Percentiles rank a stretch among this genome's conserved stretches.
Evolutionary conservation across 2,888 invertebrate genomes (phyloP).

Genomic region (Torymus texanus): DNA sequence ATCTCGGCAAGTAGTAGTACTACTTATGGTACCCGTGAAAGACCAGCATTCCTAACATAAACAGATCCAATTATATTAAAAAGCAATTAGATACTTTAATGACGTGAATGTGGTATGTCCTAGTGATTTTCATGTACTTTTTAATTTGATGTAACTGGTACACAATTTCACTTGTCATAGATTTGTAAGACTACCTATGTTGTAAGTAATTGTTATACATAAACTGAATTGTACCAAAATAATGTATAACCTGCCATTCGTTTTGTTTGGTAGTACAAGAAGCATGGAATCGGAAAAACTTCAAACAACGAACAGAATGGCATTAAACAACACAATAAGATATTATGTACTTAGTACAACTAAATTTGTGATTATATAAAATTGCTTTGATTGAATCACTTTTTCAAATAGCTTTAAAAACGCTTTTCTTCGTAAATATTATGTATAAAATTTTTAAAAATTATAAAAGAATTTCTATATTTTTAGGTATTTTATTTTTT

Average conservation of each 20-base stretch:
- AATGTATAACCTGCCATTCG: not conserved
- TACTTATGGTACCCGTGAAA: conserved; percentile 24
- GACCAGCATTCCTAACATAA: conserved; percentile 30
- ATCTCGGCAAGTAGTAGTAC: conserved; percentile 40
- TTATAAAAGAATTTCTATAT: no score
- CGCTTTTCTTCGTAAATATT: no score
- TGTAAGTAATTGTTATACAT: conserved; percentile 22
- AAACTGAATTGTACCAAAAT: not conserved
- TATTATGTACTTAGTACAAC: conserved; percentile 4
- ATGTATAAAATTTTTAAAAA: no score
- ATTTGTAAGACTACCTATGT: conserved; percentile 1
- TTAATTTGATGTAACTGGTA: conserved; percentile 7
- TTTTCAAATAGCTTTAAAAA: not conserved
- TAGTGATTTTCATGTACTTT: conserved; percentile 12
- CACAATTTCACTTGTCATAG: not conserved
- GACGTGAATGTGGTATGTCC: conserved; percentile 33
- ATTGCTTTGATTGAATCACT: conserved; percentile 8
- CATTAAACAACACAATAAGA: conserved; percentile 16
- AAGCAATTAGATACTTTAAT: conserved; percentile 31
- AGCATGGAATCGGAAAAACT: conserved; percentile 13
- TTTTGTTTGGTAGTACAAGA: conserved; percentile 1
- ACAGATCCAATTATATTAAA: conserved; percentile 30
- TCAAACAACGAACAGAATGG: conserved; percentile 39
- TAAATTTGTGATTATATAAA: conserved; percentile 7
- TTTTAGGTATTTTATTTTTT: no score